Conservation (phyloP, 1,140 invertebrate species). For the Condylostylus longicornis region DNA sequence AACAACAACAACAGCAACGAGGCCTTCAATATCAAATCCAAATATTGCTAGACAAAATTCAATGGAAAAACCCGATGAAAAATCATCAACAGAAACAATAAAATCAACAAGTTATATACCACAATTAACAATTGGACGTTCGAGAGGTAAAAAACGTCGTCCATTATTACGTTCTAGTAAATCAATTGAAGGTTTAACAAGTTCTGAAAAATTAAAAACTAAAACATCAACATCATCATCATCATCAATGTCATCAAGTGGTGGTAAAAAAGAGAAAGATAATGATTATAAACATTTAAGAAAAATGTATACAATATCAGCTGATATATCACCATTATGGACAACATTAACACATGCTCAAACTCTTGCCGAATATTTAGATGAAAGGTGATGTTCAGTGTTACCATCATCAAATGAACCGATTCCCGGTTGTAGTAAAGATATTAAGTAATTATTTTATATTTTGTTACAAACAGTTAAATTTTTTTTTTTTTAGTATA, state of each 20-base stretch:
- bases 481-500: too few relatives aligned
- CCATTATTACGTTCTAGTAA: neutral
- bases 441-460: too few relatives aligned
- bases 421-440: too few relatives aligned
- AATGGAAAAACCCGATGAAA: neutral
- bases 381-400: too few relatives aligned
- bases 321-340: slow-evolving; percentile 42
- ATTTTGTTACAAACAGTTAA: too few relatives aligned
- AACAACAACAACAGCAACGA: neutral
- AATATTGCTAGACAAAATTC: neutral
- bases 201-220: too few relatives aligned
- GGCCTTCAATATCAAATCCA: neutral
- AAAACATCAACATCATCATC: neutral
- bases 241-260: neutral
- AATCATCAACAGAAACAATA: neutral
- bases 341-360: slow-evolving; percentile 47
- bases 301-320: slow-evolving; percentile 17
- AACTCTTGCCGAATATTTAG: too few relatives aligned
- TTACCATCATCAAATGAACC: too few relatives aligned
- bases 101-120: neutral
- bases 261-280: neutral
- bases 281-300: slow-evolving; percentile 20
- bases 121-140: neutral
- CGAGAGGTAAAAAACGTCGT: neutral
- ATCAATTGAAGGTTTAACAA: neutral